Evolutionary conservation across 2,797 vertebrate species (phyloP), one percentile per base, ranked within the genome.

Genomic region (Aulostomus chinensis): DNA sequence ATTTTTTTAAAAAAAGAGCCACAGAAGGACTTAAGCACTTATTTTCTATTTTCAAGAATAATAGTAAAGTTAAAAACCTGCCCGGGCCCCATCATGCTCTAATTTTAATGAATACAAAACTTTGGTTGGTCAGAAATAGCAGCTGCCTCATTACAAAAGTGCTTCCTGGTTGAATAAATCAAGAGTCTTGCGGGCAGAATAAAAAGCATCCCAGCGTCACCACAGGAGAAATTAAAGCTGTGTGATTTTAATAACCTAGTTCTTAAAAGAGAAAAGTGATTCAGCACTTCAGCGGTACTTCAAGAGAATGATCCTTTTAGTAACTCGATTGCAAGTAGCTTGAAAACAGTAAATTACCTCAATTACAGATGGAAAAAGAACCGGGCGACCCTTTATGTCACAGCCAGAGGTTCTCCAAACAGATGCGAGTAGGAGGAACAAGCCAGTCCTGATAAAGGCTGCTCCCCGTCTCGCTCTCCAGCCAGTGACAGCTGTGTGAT

Each of bases 331-430:
- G 35, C 40, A 68, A 78, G 74, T 57, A 78, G 73, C 56, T 56
- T 50, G 60, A 71, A 78, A 81, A 78, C 60, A 72, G 73, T 41
- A 73, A 82, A 78, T 81, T 18, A 69, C 34, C 31, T 36, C 52
- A 76, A 85, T 73, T 79, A 84, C 50, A 80, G 72, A 69, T 68
- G 37, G 42, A 86, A 84, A 79, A 26, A 58, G 43, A 80, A 84
- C 16, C 59, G 47, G 71, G 26, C 15, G n/a, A n/a, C 39, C 5
- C 55, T 73, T 76, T 39, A 58, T 57, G 72, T 76, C 72, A 62
- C 31, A 58, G 54, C 58, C 68, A 73, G 57, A 70, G 58, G 60
- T 38, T 60, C 40, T 64, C 54, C 38, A 42, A 30, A 41, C 56
- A 73, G 58, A 74, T 65, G 72, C 65, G 53, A 48, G 45, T n/a